These are phyloP conservation scores for Tringa solitaria DNA, from an alignment of 2,113 vertebrate genomes.

Conservation along the genomic window DNA sequence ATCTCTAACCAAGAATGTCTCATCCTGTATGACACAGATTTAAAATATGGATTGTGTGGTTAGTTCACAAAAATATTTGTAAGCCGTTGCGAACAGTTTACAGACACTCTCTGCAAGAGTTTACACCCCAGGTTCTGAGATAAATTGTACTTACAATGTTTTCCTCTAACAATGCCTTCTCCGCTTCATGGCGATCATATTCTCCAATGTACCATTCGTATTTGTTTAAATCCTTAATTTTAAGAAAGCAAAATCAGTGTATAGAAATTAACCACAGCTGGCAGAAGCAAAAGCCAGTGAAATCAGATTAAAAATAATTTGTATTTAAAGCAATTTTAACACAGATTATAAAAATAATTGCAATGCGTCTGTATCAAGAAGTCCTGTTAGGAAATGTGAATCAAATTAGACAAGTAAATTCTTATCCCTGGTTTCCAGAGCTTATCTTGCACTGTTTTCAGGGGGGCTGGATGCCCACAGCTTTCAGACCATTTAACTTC, in stretches of 20 bases:
- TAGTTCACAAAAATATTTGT: background rate
- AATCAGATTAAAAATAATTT: background rate
- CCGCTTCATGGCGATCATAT: slow-evolving; percentile 76
- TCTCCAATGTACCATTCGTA: slow-evolving; percentile 83
- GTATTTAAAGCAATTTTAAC: background rate
- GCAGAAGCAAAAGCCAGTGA: background rate
- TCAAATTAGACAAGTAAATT: background rate
- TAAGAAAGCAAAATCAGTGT: background rate
- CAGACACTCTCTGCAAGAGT: background rate
- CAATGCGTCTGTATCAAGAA: background rate
- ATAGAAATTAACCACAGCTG: background rate
- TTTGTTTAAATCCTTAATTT: slow-evolving; percentile 67
- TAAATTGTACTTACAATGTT: slow-evolving; percentile 75
- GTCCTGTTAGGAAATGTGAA: background rate
- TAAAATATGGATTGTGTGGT: background rate
- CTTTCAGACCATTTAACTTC: background rate
- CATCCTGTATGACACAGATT: slow-evolving; percentile 75
- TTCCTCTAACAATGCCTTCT: slow-evolving; percentile 80
- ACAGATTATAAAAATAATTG: background rate
- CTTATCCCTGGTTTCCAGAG: background rate
- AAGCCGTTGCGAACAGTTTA: background rate
- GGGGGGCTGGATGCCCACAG: background rate
- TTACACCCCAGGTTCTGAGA: background rate
- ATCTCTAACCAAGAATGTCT: slow-evolving; percentile 87
- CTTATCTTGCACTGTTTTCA: background rate